A percentile compares a stretch with the other conserved stretches of the same genome.
Conservation (phyloP, 2,797 vertebrate species). For the Alosa sapidissima region DNA sequence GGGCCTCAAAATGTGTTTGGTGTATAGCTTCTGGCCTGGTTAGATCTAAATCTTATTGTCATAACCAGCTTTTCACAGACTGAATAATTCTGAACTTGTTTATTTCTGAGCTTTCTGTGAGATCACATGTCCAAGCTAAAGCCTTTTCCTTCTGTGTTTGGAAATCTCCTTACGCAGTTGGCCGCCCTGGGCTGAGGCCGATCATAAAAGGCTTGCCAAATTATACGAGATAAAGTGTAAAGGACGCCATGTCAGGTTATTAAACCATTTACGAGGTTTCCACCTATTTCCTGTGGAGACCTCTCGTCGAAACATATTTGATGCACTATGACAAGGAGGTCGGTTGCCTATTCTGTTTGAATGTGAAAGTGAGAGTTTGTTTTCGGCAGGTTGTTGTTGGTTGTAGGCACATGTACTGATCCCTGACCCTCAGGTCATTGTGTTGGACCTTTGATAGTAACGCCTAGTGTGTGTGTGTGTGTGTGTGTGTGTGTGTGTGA, state of each 20-base stretch:
- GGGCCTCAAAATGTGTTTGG: too few relatives aligned
- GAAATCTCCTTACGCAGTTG: neutral
- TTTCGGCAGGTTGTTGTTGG: neutral
- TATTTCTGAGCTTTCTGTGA: neutral
- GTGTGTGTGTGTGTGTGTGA: too few relatives aligned
- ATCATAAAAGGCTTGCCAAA: neutral
- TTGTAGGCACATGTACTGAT: neutral
- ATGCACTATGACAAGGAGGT: neutral
- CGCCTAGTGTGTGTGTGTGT: neutral
- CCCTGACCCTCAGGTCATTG: neutral
- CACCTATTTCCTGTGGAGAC: neutral
- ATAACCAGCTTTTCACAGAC: neutral
- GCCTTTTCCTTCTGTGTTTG: neutral
- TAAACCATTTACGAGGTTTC: neutral
- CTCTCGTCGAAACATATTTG: neutral
- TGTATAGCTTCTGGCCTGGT: too few relatives aligned
- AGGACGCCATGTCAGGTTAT: neutral
- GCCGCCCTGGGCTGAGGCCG: neutral
- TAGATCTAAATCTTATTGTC: neutral
- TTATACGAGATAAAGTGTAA: neutral
- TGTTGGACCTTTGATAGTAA: too few relatives aligned
- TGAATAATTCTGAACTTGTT: neutral
- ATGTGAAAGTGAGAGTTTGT: neutral
- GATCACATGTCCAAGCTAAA: slow-evolving; percentile 5
- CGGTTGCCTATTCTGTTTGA: neutral